Evolutionary conservation across 2,888 invertebrate species (phyloP), one percentile per base, ranked within the genome.

Genomic region (Arrhopalites spinosus): DNA sequence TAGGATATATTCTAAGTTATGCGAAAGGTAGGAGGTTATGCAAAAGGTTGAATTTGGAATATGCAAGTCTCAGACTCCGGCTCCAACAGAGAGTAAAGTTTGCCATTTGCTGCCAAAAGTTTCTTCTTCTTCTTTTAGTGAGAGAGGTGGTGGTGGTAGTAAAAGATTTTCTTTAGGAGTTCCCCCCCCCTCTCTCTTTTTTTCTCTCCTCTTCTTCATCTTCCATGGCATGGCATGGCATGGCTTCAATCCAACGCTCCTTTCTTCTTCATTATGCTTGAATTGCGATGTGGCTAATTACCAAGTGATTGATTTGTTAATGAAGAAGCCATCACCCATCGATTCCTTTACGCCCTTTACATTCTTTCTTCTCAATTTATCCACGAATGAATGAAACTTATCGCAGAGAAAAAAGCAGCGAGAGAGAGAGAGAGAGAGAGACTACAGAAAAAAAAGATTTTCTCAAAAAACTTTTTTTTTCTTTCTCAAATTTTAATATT

Each of bases 271-370:
- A 77, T 78, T 75, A 64, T 72, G 64, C 75, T 70, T 64, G 71
- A 74, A 76, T 74, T 72, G 76, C 63, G 63, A 75, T 70, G 78
- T 75, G 56, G 71, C 81, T 81, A 81, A 81, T 81, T 81, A 78
- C 77, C 78, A 77, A 77, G 77, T 79, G 81, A 81, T 81, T 81
- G 81, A 81, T 81, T 81, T 81, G 79, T 81, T 79, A 81, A 79
- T 80, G 78, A 79, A n/a, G n/a, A n/a, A 77, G 77, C 75, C 76
- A 80, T 80, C 79, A 78, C 75, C 78, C 78, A 74, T 77, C 73
- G 71, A 59, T 23, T 25, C 25, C 25, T 27, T 15, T 59, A 7
- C 25, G 20, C 59, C 11, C 23, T 23, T 20, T 15, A 8, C 59
- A 23, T 59, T 25, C 59, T 15, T 59, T 59, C 15, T 59, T 59